Evolutionary conservation across 92 coral and sea anemone genomes (phyloP).

Genomic region (Parazoanthus atlanticus): DNA sequence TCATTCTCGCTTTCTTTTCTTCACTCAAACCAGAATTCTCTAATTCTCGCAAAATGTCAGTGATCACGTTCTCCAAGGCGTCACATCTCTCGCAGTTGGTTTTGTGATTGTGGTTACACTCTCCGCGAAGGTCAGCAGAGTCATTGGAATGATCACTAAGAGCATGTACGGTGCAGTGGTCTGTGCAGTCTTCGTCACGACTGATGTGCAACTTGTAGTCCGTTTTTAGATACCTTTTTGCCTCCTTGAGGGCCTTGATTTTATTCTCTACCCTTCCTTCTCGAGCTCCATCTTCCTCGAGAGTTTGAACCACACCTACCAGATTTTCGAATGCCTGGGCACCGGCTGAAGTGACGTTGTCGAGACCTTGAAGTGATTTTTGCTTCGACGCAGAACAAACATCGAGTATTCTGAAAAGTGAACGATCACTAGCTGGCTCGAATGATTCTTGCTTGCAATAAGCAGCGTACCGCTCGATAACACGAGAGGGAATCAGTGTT

Average conservation of each 20-base stretch:
- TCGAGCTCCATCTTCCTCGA: constrained; percentile 11
- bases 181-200: no score
- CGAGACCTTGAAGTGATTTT: constrained; percentile 50
- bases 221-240: no score
- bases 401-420: constrained; percentile 47
- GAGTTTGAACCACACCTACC: constrained; percentile 30
- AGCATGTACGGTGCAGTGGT: no score
- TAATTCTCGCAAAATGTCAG: constrained; percentile 28
- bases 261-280: background rate
- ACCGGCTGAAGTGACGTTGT: constrained; percentile 52
- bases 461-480: constrained; percentile 34
- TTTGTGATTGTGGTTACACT: constrained; percentile 41
- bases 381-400: constrained; percentile 48
- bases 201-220: no score
- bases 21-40: constrained; percentile 34
- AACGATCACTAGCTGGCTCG: constrained; percentile 45
- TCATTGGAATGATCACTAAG: no score
- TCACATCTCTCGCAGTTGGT: constrained; percentile 46
- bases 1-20: background rate
- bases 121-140: no score
- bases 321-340: constrained; percentile 48
- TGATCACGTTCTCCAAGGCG: constrained; percentile 7
- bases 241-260: no score
- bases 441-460: constrained; percentile 41
- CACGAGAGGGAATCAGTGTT: constrained; percentile 48